Evolutionary conservation across 2,888 invertebrate species (phyloP).

Genomic region (Bombyx huttoni): DNA sequence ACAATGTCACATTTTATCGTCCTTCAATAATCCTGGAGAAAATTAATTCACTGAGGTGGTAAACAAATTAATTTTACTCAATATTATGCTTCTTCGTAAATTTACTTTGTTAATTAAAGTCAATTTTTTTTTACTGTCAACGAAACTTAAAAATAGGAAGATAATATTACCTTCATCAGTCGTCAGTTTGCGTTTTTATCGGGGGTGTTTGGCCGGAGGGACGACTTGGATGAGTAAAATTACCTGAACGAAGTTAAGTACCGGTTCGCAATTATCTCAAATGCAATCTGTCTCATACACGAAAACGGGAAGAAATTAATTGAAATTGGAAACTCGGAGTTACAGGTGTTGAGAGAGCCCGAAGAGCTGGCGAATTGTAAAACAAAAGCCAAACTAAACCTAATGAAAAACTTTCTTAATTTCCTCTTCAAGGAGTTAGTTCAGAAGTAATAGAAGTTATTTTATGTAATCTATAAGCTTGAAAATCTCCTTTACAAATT

Average conservation of each 20-base stretch:
- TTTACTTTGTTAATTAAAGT: not conserved
- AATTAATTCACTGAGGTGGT: too few species aligned
- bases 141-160: not conserved
- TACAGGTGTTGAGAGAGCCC: not conserved
- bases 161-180: not conserved
- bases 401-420: slow-evolving; percentile 19
- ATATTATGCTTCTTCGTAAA: too few species aligned
- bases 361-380: not conserved
- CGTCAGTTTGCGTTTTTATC: not conserved
- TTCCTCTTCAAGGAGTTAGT: slow-evolving; percentile 9
- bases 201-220: not conserved
- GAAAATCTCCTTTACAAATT: not conserved
- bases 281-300: not conserved
- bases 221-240: slow-evolving; percentile 19
- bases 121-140: not conserved
- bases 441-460: slow-evolving; percentile 8
- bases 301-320: not conserved
- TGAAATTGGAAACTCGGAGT: not conserved
- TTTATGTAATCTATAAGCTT: slow-evolving; percentile 2
- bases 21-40: too few species aligned
- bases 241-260: slow-evolving; percentile 34
- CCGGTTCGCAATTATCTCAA: slow-evolving; percentile 23
- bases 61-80: too few species aligned
- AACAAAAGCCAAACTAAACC: slow-evolving; percentile 8
- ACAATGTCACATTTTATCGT: too few species aligned